Base-by-base conservation (phyloP, 2,888 invertebrate genomes). In the Agapostemon virescens region DNA sequence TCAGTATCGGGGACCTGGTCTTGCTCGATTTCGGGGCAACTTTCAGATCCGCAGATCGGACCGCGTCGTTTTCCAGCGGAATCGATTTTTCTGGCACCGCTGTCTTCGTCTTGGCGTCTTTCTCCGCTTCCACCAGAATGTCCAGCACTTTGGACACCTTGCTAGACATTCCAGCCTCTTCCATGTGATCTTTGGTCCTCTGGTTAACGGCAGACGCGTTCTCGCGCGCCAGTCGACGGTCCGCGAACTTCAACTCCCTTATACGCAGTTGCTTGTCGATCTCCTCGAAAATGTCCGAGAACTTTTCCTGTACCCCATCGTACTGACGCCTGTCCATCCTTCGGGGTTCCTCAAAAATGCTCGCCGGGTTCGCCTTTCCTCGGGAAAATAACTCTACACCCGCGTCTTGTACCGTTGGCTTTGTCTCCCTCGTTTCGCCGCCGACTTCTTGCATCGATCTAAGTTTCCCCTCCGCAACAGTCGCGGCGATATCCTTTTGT, bases 211-310 rank as follows among this genome's bases (percentile, higher is more conserved):
- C 30, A 26, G 71, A 61, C 40, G 73, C 67, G 66, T 23, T 75
- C 52, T 70, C 42, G 61, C 63, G 74, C 7, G 6, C 20, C 23
- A 26, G 15, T 17, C 71, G 55, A 11, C 75, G 86, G 66, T 84
- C 84, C 66, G 71, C 52, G 30, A 75, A 63, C 42, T 81, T 85
- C 23, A 79, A 82, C 64, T 87, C 88, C 61, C 81, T 89, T 23
- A 84, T 81, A 36, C 86, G 85, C 17, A 88, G 61, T 73, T 90
- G 89, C 55, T 87, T 87, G 67, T 92, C 91, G 40, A 92, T 91
- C 73, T 91, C 90, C 13, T 90, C 87, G 79, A 92, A 91, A 45
- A 92, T 91, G 36, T 88, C 86, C 11, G 88, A 88, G 81, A 92
- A 92, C 72, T 92, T 91, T n/a, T 86, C 87, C 26, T 86, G 86